Evolutionary conservation across 2,888 invertebrate species (phyloP).

Genomic region (Drosophila flavopinicola): DNA sequence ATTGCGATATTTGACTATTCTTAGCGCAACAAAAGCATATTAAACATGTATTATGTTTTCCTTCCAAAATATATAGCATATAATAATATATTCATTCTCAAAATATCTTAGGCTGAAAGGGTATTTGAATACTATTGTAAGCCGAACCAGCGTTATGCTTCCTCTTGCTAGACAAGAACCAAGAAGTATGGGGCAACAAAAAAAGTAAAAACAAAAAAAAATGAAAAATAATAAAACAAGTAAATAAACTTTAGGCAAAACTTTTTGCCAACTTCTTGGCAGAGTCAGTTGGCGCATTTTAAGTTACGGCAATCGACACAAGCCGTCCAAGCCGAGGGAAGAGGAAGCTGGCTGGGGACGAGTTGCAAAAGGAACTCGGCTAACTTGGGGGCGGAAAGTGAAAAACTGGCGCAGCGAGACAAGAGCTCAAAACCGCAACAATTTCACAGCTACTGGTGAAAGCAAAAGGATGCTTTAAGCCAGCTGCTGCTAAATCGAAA

Average conservation of each 20-base stretch:
- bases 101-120: neutral
- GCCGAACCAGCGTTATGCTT: neutral
- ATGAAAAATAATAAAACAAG: slow-evolving; percentile 64
- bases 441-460: slow-evolving; percentile 45
- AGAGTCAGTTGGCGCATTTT: slow-evolving; percentile 78
- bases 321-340: slow-evolving; percentile 20
- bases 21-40: too few relatives aligned
- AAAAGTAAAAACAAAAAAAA: slow-evolving; percentile 10
- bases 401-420: slow-evolving; percentile 55
- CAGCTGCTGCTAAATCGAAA: slow-evolving; percentile 10
- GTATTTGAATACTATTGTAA: slow-evolving; percentile 9
- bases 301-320: slow-evolving; percentile 73
- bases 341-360: slow-evolving; percentile 1
- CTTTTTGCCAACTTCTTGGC: slow-evolving; percentile 73
- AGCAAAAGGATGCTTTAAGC: slow-evolving; percentile 34
- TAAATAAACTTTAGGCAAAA: slow-evolving; percentile 74
- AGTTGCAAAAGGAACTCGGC: neutral
- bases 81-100: too few relatives aligned
- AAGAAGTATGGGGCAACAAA: slow-evolving; percentile 1
- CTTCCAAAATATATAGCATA: too few relatives aligned
- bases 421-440: slow-evolving; percentile 68
- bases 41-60: too few relatives aligned
- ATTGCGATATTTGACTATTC: too few relatives aligned
- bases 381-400: slow-evolving; percentile 19
- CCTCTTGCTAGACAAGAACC: slow-evolving; percentile 29